Evolutionary conservation across 2,113 vertebrate species (phyloP), one percentile per base, ranked within the genome.

Genomic region (Chaetodon trifascialis): DNA sequence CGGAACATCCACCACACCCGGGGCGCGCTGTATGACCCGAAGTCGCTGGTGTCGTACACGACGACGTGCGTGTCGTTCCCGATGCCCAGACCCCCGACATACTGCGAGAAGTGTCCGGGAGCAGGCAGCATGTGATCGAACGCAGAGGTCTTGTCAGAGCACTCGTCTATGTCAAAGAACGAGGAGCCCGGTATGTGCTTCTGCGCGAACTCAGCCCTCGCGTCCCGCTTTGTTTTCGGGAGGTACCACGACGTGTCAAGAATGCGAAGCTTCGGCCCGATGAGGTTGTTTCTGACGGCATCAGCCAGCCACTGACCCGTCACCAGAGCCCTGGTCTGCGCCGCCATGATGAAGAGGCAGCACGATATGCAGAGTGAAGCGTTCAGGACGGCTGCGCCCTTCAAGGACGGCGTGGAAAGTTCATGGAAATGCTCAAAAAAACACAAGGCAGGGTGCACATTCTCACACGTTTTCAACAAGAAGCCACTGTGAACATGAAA

Each of bases 1-100:
- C 96, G 95, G 88, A 99, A 99, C 98, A 98, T 99, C 98, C 98
- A 99, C 98, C 98, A 99, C 10, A 99, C 94, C 0, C 98, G 95
- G 0, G 98, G 97, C 0, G 98, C 97, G 2, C 96, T 90, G 94
- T 94, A 99, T 21, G 96, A 94, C 4, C 98, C 98, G 73, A 96
- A 95, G 77, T 96, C 96, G 47, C 97, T 99, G 88, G 95, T 95
- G 77, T 99, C 98, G 14, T 99, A 99, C 34, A 99, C 95, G 3
- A 99, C 96, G 0, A 99, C 97, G 4, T 98, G 97, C 25, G 96
- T 98, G 86, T 94, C 80, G 23, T 93, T 95, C 0, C 95, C 91
- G 72, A 99, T 96, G 0, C 98, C 98, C 86, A 99, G 95, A 11
- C 89, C 85, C 7, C 96, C 96, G 0, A 95, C 96, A 0, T 97